phyloP scores from a whole-genome alignment of 2,797 vertebrate genomes.

The Pangasius mekongensis region DNA sequence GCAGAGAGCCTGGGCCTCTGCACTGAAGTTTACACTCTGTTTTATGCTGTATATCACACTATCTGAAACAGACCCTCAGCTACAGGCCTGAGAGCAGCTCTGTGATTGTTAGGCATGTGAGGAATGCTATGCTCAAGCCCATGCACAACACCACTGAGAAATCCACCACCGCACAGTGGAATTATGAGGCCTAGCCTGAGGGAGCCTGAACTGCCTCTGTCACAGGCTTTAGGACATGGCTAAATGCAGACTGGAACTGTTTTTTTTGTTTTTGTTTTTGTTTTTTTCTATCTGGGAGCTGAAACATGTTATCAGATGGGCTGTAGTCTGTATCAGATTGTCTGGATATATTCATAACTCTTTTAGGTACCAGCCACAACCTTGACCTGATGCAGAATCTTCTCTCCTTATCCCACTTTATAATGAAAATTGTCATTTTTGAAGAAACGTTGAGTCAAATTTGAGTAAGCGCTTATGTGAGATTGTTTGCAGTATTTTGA shows the following conservation, averaged over 20 bases:
- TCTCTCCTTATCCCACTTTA: not conserved
- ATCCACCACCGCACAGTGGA: slow-evolving; percentile 53
- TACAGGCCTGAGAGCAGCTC: slow-evolving; percentile 53
- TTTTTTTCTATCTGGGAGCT: slow-evolving; percentile 34
- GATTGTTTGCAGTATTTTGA: not conserved
- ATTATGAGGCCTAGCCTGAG: slow-evolving; percentile 61
- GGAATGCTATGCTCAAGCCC: slow-evolving; percentile 72
- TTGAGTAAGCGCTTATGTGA: not conserved
- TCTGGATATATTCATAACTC: slow-evolving; percentile 23
- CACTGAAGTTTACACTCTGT: not conserved
- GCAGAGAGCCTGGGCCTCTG: not conserved
- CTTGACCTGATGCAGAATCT: not conserved
- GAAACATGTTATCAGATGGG: slow-evolving; percentile 40
- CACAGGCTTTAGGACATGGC: slow-evolving; percentile 44
- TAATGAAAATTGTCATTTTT: not conserved
- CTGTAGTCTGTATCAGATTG: slow-evolving; percentile 33
- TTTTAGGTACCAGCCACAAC: not conserved
- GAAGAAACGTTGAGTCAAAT: not conserved
- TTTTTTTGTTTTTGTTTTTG: not conserved
- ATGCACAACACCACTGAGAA: slow-evolving; percentile 62
- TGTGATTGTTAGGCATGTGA: slow-evolving; percentile 69
- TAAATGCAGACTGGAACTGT: slow-evolving; percentile 52
- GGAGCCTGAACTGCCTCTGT: slow-evolving; percentile 51
- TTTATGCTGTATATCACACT: slow-evolving; percentile 35
- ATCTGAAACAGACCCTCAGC: slow-evolving; percentile 38